Evolutionary conservation across 2,797 vertebrate species (phyloP), one percentile per base, ranked within the genome.

Genomic region (Ambastaia sidthimunki): DNA sequence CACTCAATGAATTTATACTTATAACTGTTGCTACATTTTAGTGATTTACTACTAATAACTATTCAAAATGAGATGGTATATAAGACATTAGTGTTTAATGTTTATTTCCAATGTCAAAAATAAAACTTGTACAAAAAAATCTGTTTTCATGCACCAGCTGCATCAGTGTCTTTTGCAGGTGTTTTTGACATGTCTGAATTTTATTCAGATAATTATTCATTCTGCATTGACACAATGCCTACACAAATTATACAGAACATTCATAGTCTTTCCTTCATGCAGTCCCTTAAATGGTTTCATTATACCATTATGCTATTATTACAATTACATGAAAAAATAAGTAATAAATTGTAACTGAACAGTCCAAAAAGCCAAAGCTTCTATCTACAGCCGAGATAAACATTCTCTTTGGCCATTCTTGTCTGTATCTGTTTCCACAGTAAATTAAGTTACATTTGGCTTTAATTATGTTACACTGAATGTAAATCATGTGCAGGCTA

Each of bases 301-400:
- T n/a, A 47, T 44, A 9, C 44, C 15, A 48, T 6, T 73, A 78
- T 55, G 41, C 37, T 48, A 67, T 78, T 34, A 23, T 28, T 48
- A 62, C 76, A 79, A 77, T 78, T 13, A 85, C 47, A 44, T 59
- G 31, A 82, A 80, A 79, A 70, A 63, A 84, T 47, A 80, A 59
- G 34, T 70, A 75, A 78, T 71, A 55, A 59, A 59, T 28, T 28
- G 11, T 68, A 73, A 70, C 74, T 67, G 21, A 71, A 59, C 57
- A 78, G 71, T 76, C 74, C 67, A 21, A 71, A 50, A 68, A 52
- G 48, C 25, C 41, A 44, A 44, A 28, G 65, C 18, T 15, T 41
- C 7, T 19, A 4, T 41, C 31, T 37, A 37, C 62, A 65, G 31
- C 9, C 19, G 10, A 37, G 16, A 11, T n/a, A 11, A n/a, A 34